Evolutionary conservation across 2,113 vertebrate genomes (phyloP), one percentile per base, ranked within the genome.

Genomic region (Bombycilla garrulus): DNA sequence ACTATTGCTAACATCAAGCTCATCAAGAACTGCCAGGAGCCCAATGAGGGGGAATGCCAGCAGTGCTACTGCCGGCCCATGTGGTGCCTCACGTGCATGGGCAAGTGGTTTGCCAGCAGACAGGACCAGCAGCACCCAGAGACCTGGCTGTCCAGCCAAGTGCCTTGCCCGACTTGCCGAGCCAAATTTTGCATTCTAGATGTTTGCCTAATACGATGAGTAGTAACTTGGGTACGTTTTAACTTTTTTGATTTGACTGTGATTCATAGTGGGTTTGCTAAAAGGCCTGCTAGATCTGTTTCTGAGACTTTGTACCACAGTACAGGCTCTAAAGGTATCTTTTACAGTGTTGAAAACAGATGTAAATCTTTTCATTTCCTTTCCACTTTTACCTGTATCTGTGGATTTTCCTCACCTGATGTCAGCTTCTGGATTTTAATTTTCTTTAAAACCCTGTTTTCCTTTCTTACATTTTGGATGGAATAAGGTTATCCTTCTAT

Each of bases 21-120:
- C 81, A 69, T 99, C 93, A 98, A 98, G 86, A 98, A 98, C 25
- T 99, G 99, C 84, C 97, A 94, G 57, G 97, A 97, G 36, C 94
- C 86, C 1, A 86, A 95, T 0, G 98, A 97, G 24, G 98, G 98
- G 2, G 98, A 98, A 14, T 99, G 99, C 86, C 98, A 99, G 95
- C 98, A 97, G 77, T 99, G 99, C 93, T 98, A 98, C 96, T 99
- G 99, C 86, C 98, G 99, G 31, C 99, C 99, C 76, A 99, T 99
- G 99, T 99, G 99, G 99, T 99, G 99, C 93, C 97, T 99, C 36
- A 98, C 98, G 23, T 99, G 99, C 93, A 97, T 99, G 98, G 99
- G 99, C 48, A 99, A 99, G 60, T 99, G 99, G 99, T 99, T 99
- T 4, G 99, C 99, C 86, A 99, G 99, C 95, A 98, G 99, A 9